Conservation (phyloP, 2,113 vertebrate species). For the Lutjanus erythropterus region DNA sequence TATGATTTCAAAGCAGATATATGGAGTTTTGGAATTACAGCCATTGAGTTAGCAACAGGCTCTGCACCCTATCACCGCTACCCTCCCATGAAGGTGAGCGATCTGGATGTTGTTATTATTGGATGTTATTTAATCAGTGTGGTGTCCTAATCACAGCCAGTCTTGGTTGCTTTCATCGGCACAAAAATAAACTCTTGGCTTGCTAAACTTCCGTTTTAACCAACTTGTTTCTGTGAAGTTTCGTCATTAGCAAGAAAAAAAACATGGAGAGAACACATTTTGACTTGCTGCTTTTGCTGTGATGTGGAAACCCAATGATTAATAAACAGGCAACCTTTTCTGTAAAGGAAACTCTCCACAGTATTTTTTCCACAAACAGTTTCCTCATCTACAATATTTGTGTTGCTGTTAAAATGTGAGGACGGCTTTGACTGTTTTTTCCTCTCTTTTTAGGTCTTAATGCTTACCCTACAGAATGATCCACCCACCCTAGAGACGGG, state of each 20-base stretch:
- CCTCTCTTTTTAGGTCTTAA: conserved; percentile 91
- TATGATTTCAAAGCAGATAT: conserved; percentile 99
- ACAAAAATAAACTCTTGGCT: background rate
- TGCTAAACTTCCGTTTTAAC: background rate
- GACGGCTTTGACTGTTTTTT: background rate
- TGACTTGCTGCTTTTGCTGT: conserved; percentile 2
- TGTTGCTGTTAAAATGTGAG: conserved; percentile 6
- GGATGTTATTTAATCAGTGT: background rate
- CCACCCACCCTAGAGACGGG: conserved; percentile 96
- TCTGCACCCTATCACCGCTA: conserved; percentile 98
- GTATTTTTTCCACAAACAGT: conserved; percentile 2
- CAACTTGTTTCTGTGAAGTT: too few relatives aligned
- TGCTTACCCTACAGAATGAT: conserved; percentile 98
- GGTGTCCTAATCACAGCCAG: background rate
- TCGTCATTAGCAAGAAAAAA: background rate
- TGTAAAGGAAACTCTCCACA: conserved; percentile 5
- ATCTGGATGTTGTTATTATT: background rate
- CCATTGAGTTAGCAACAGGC: conserved; percentile 97
- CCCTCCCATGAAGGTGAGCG: conserved; percentile 97
- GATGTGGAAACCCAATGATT: conserved; percentile 10
- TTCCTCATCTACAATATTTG: conserved; percentile 26
- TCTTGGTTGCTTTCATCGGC: background rate
- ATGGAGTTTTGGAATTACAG: conserved; percentile 99
- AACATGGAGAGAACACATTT: background rate
- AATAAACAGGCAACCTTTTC: background rate